phyloP scores from a whole-genome alignment of 2,113 vertebrate genomes.

The Hemiscyllium ocellatum region DNA sequence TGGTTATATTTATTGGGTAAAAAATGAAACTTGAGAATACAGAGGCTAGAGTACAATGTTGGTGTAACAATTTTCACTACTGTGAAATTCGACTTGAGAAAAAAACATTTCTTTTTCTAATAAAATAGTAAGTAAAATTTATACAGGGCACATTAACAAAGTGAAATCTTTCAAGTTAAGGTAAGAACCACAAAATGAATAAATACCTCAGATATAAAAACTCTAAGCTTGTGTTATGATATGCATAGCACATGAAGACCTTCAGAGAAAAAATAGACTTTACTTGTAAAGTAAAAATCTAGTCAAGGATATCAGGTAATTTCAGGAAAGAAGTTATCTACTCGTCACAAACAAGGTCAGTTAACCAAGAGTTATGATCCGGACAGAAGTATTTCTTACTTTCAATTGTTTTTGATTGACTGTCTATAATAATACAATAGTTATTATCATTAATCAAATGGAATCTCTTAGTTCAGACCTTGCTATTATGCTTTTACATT shows the following conservation, averaged over 20 bases:
- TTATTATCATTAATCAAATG: background rate
- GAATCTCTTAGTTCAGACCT: background rate
- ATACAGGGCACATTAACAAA: background rate
- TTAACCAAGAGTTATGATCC: background rate
- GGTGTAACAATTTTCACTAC: background rate
- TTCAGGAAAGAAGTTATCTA: background rate
- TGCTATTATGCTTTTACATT: background rate
- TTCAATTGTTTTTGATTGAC: background rate
- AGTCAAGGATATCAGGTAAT: background rate
- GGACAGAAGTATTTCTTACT: background rate
- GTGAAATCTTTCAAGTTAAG: background rate
- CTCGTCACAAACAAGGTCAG: background rate
- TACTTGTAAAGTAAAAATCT: background rate
- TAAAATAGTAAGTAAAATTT: background rate
- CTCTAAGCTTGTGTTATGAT: background rate
- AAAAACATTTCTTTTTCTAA: background rate
- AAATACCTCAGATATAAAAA: background rate
- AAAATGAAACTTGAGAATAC: background rate
- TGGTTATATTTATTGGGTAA: background rate
- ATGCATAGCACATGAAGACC: background rate
- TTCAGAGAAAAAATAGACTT: background rate
- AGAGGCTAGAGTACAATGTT: background rate
- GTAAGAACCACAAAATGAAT: background rate
- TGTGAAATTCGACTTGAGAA: background rate
- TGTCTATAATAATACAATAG: background rate